Conservation (phyloP, 2,113 vertebrate species). For the Scolopax mira region DNA sequence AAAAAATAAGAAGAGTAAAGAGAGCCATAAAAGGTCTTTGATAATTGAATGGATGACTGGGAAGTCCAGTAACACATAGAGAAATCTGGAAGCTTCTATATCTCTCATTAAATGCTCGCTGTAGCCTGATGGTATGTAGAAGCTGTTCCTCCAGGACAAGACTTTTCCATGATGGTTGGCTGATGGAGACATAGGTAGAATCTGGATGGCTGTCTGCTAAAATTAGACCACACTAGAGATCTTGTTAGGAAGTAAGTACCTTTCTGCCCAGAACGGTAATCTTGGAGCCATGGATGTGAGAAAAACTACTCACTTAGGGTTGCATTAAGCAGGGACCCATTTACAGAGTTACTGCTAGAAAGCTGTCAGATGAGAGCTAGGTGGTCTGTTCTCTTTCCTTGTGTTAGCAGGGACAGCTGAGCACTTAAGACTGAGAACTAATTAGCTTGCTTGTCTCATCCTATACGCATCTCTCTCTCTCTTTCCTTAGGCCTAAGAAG, state of each 20-base stretch:
- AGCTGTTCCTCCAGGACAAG: neutral
- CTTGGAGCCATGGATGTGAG: neutral
- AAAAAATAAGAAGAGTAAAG: neutral
- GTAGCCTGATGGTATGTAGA: neutral
- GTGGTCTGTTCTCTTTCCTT: neutral
- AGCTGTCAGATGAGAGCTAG: neutral
- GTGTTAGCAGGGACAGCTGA: neutral
- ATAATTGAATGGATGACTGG: neutral
- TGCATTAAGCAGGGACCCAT: neutral
- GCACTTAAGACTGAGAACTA: neutral
- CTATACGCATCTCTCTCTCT: neutral
- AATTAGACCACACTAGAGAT: neutral
- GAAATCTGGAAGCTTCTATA: neutral
- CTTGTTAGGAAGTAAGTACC: neutral
- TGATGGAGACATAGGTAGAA: neutral
- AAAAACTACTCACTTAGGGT: neutral
- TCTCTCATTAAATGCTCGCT: neutral
- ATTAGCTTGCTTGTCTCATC: neutral
- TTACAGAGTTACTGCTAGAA: neutral
- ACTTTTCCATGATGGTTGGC: neutral
- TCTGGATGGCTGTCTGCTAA: neutral
- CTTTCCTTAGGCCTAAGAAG: neutral
- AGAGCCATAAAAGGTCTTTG: neutral
- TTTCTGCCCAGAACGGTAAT: neutral
- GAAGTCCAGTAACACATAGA: neutral